Conservation (phyloP, 2,113 vertebrate genomes). For the Lepisosteus osseus region DNA sequence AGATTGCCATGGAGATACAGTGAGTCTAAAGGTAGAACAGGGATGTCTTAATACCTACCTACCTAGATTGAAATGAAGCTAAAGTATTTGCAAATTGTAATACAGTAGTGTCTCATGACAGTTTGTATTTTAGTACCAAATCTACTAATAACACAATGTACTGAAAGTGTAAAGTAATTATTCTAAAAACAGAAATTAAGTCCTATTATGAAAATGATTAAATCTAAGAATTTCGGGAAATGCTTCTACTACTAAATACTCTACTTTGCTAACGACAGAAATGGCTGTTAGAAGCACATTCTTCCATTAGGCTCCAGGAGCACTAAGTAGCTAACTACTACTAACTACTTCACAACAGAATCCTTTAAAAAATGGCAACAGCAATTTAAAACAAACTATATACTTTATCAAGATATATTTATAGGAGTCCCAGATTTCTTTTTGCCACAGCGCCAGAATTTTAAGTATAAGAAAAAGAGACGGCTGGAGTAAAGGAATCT, state of each 20-base stretch:
- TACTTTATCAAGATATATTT: no score
- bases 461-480: no score
- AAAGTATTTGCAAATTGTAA: not conserved
- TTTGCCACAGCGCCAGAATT: no score
- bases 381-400: no score
- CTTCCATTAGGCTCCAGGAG: constrained; percentile 37
- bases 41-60: constrained; percentile 22
- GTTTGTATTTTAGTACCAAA: not conserved
- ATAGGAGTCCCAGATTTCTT: no score
- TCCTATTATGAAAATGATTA: no score
- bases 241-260: not conserved
- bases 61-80: not conserved
- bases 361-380: no score
- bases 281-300: constrained; percentile 42
- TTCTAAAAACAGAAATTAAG: no score
- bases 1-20: constrained; percentile 19
- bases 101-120: constrained; percentile 20
- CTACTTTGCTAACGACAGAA: constrained; percentile 44
- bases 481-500: no score
- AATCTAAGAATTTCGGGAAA: not conserved
- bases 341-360: no score
- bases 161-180: no score
- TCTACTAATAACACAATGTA: not conserved
- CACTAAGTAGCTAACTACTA: constrained; percentile 20
- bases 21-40: constrained; percentile 25